A percentile compares a stretch with the other conserved stretches of the same genome.
Conservation (phyloP, 2,888 invertebrate genomes). For the Endomychus coccineus region DNA sequence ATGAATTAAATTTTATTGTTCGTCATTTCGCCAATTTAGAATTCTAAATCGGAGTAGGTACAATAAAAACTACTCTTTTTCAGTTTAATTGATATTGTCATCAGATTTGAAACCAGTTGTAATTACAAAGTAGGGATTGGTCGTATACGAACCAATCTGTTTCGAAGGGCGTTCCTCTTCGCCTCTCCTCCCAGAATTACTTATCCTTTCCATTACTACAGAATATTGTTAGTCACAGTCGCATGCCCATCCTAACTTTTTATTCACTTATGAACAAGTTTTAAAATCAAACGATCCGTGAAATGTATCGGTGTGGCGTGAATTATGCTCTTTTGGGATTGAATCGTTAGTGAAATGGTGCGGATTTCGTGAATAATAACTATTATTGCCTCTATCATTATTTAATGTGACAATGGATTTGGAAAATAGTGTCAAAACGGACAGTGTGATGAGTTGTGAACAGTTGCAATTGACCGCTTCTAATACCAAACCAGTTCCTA, state of each 20-base stretch:
- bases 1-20: too few relatives aligned
- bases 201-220: slow-evolving; percentile 7
- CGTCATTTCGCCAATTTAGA: too few relatives aligned
- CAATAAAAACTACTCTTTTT: slow-evolving; percentile 12
- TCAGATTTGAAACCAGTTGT: slow-evolving; percentile 7
- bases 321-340: too few relatives aligned
- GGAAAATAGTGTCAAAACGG: slow-evolving; percentile 9
- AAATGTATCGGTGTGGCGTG: neutral
- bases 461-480: slow-evolving; percentile 12
- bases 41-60: too few relatives aligned
- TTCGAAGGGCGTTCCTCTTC: slow-evolving; percentile 2
- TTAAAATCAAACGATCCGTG: neutral
- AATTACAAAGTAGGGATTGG: slow-evolving; percentile 9
- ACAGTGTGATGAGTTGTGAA: slow-evolving; percentile 9
- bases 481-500: slow-evolving; percentile 45
- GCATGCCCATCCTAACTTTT: too few relatives aligned
- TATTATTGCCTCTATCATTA: too few relatives aligned
- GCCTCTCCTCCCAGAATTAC: slow-evolving; percentile 5
- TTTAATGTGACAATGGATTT: slow-evolving; percentile 5
- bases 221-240: slow-evolving; percentile 11
- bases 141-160: slow-evolving; percentile 4
- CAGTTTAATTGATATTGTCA: slow-evolving; percentile 14
- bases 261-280: too few relatives aligned
- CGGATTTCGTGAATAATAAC: too few relatives aligned
- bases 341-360: too few relatives aligned